These are phyloP conservation scores for Suillia variegata DNA, from an alignment of 2,888 invertebrate species.

Conservation along the genomic window DNA sequence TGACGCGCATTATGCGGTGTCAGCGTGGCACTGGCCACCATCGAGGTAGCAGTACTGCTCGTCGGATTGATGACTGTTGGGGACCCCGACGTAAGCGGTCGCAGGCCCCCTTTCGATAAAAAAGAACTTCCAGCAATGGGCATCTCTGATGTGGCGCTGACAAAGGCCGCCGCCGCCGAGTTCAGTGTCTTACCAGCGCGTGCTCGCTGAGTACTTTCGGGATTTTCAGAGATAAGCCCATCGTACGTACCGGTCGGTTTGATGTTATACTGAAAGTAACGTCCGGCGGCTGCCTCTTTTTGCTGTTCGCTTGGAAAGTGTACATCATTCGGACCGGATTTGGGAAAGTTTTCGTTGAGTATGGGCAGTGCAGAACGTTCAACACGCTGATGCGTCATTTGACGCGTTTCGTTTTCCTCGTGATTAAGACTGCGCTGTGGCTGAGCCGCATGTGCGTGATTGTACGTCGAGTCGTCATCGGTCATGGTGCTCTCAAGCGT, in stretches of 20 bases:
- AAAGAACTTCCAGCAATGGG: conserved; percentile 51
- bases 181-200: conserved; percentile 51
- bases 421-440: conserved; percentile 17
- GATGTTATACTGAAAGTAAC: conserved; percentile 59
- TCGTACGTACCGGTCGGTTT: conserved; percentile 56
- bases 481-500: conserved; percentile 47
- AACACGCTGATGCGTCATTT: conserved; percentile 62
- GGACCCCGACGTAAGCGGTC: conserved; percentile 61
- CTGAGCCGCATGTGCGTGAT: conserved; percentile 22
- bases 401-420: conserved; percentile 52
- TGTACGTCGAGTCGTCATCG: conserved; percentile 29
- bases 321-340: conserved; percentile 50
- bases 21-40: conserved; percentile 52
- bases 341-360: conserved; percentile 64
- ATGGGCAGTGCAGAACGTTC: conserved; percentile 67
- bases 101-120: conserved; percentile 62
- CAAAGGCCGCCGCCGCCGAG: conserved; percentile 6
- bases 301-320: conserved; percentile 40
- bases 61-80: conserved; percentile 55
- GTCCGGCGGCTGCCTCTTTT: conserved; percentile 47
- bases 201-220: conserved; percentile 48
- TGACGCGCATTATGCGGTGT: conserved; percentile 58
- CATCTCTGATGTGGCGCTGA: not conserved
- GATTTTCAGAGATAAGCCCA: conserved; percentile 33
- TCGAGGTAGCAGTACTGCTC: conserved; percentile 54